phyloP scores from a whole-genome alignment of 2,113 vertebrate species.

The Ursus arctos region DNA sequence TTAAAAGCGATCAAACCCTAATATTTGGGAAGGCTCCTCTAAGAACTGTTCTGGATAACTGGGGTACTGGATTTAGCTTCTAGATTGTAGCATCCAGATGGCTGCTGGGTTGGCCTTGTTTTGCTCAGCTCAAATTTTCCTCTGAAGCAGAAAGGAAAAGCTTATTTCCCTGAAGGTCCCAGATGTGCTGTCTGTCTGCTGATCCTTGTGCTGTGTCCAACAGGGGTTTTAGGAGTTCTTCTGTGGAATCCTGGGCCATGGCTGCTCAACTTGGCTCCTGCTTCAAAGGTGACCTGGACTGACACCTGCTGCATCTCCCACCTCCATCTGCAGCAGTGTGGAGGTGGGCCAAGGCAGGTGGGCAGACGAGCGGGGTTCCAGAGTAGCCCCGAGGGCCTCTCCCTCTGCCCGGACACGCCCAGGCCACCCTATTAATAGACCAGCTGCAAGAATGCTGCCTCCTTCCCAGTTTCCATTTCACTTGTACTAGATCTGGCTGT shows the following conservation, averaged over 20 bases:
- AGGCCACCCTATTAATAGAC: conserved; percentile 38
- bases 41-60: not conserved
- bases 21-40: not conserved
- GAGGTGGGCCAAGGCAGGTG: not conserved
- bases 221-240: not conserved
- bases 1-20: not conserved
- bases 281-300: not conserved
- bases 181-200: not conserved
- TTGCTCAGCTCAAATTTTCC: conserved; percentile 34
- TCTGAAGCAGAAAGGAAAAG: conserved; percentile 2
- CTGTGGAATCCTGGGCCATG: not conserved
- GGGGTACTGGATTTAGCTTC: not conserved
- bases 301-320: accelerated
- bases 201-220: not conserved
- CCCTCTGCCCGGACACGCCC: accelerated
- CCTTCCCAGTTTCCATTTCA: conserved; percentile 54
- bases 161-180: not conserved
- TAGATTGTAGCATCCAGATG: not conserved
- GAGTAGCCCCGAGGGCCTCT: not conserved
- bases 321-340: not conserved
- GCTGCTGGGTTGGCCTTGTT: conserved; percentile 5
- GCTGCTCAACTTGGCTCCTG: not conserved
- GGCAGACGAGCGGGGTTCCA: not conserved
- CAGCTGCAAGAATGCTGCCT: not conserved
- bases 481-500: conserved; percentile 59